Evolutionary conservation across 2,113 vertebrate genomes (phyloP).

Genomic region (Rynchops niger): DNA sequence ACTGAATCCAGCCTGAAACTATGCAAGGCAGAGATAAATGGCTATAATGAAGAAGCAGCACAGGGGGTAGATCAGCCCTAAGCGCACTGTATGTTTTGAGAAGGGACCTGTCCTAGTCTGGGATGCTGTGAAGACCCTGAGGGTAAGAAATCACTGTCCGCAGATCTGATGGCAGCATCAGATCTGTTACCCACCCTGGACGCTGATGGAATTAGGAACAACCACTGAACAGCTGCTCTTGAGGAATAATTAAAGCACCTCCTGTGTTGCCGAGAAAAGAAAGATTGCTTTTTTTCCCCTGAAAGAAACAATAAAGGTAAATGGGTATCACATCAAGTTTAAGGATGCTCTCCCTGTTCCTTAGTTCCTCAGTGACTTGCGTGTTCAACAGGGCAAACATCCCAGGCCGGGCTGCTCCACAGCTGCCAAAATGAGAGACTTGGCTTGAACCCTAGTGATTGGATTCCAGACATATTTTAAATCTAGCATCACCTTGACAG

Average conservation of each 20-base stretch:
- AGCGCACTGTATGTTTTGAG: fast-evolving
- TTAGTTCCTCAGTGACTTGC: not conserved
- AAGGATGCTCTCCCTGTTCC: not conserved
- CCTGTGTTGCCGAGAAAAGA: not conserved
- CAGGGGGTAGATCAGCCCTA: not conserved
- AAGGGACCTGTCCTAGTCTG: not conserved
- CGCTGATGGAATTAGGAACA: not conserved
- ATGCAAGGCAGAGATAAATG: not conserved
- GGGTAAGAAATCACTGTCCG: not conserved
- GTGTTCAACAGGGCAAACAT: not conserved
- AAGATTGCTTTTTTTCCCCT: no score
- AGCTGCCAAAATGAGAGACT: not conserved
- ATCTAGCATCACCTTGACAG: not conserved
- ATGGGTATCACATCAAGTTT: not conserved
- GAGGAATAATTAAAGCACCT: not conserved
- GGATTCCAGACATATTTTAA: not conserved
- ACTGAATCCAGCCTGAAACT: not conserved
- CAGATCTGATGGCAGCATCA: not conserved
- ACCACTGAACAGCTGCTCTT: not conserved
- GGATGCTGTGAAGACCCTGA: not conserved
- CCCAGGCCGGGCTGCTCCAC: not conserved
- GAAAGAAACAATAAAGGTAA: not conserved
- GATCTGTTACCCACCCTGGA: not conserved
- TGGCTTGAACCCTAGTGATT: not conserved
- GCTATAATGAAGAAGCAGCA: not conserved